phyloP scores from a whole-genome alignment of 2,797 vertebrate genomes.

The Onychomys arenicola region DNA sequence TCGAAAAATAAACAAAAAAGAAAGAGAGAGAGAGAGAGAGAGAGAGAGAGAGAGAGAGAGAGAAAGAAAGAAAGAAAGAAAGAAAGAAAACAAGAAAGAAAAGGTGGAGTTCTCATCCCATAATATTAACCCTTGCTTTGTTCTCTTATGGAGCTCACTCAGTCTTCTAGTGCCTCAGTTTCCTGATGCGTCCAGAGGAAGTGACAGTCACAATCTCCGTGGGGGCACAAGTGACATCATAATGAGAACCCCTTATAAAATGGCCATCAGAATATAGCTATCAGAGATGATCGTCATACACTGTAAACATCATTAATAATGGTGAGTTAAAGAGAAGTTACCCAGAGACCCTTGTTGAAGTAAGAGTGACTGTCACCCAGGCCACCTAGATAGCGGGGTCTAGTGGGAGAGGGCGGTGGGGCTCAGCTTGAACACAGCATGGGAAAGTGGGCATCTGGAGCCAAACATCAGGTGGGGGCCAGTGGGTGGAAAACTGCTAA shows the following conservation, averaged over 20 bases:
- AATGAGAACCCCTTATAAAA: background rate
- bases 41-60: no score
- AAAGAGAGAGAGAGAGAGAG: no score
- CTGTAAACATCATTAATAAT: background rate
- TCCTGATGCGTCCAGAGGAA: background rate
- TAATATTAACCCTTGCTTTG: fast-evolving
- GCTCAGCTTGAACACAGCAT: background rate
- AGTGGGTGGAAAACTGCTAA: background rate
- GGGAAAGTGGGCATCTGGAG: background rate
- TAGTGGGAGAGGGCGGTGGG: background rate
- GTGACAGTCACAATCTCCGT: background rate
- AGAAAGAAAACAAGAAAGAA: no score
- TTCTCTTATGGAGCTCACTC: background rate
- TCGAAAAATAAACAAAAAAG: no score
- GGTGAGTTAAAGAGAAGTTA: background rate
- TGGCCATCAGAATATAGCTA: fast-evolving
- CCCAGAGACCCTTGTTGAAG: background rate
- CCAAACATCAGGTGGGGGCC: no score
- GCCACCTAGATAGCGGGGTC: background rate
- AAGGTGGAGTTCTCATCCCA: background rate
- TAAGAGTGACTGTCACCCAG: background rate
- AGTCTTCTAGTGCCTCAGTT: background rate
- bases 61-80: no score
- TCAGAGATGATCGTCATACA: background rate
- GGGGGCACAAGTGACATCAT: background rate